Conservation (phyloP, 1,140 invertebrate species). For the Euwallacea similis region DNA sequence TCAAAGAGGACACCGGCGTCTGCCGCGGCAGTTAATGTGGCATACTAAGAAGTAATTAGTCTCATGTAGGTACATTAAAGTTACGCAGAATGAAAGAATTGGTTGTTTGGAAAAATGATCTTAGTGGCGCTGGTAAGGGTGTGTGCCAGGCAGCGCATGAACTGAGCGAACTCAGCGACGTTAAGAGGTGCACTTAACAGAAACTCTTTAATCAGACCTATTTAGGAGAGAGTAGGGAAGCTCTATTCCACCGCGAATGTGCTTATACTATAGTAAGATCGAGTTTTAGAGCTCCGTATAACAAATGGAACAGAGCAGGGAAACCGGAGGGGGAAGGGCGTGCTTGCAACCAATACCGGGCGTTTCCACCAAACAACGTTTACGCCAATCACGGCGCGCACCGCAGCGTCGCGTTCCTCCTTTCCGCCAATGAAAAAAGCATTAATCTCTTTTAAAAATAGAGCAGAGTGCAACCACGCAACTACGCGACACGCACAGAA, state of each 20-base stretch:
- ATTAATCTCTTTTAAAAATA: slow-evolving; percentile 56
- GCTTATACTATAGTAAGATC: slow-evolving; percentile 51
- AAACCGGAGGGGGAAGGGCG: slow-evolving; percentile 47
- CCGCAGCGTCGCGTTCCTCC: slow-evolving; percentile 45
- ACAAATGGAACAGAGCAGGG: slow-evolving; percentile 45
- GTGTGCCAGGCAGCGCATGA: too few relatives aligned
- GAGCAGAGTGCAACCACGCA: slow-evolving; percentile 51
- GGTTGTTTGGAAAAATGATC: too few relatives aligned
- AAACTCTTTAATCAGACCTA: slow-evolving; percentile 25
- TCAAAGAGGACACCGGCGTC: too few relatives aligned
- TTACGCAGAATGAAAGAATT: too few relatives aligned
- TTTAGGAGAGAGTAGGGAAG: slow-evolving; percentile 37
- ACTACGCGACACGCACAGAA: slow-evolving; percentile 49
- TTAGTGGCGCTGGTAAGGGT: too few relatives aligned
- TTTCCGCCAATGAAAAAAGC: slow-evolving; percentile 55
- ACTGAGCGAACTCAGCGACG: not conserved
- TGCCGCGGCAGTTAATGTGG: too few relatives aligned
- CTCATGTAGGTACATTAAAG: too few relatives aligned
- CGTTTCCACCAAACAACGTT: slow-evolving; percentile 43
- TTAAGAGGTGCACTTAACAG: slow-evolving; percentile 19
- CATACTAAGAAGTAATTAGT: too few relatives aligned
- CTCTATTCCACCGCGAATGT: slow-evolving; percentile 51
- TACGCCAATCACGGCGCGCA: slow-evolving; percentile 47
- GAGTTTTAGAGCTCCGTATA: slow-evolving; percentile 53
- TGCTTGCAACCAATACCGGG: slow-evolving; percentile 48